Evolutionary conservation across 2,888 invertebrate genomes (phyloP).

Genomic region (Metellina segmentata): DNA sequence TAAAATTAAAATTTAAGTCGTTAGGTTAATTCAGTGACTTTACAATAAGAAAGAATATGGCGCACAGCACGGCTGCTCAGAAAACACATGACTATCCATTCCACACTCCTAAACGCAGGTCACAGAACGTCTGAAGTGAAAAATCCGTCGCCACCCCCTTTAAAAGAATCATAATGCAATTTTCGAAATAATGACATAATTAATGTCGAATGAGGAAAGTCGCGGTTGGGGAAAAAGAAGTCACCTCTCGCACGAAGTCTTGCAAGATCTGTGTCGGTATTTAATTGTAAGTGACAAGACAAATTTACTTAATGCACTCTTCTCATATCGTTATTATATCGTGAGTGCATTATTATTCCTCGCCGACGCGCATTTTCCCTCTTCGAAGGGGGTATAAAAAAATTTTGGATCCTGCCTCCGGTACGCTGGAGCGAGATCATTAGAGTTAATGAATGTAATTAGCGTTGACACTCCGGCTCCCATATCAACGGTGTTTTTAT

Average conservation of each 20-base stretch:
- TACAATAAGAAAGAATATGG: too few species aligned
- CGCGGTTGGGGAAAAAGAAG: background rate
- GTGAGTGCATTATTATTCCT: constrained; percentile 29
- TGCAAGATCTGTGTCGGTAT: constrained; percentile 17
- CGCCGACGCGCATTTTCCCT: constrained; percentile 2
- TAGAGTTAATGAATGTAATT: constrained; percentile 73
- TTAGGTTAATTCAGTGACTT: too few species aligned
- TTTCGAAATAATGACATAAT: constrained; percentile 40
- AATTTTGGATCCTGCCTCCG: constrained; percentile 8
- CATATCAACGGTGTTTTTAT: constrained; percentile 39
- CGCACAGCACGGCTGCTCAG: too few species aligned
- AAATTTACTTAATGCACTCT: constrained; percentile 41
- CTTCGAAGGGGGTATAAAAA: background rate
- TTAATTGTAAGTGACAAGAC: constrained; percentile 59
- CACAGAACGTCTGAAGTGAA: background rate
- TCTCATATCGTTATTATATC: constrained; percentile 32
- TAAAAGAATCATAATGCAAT: constrained; percentile 38
- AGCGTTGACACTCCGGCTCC: constrained; percentile 48
- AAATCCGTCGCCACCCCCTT: constrained; percentile 4
- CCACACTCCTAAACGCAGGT: too few species aligned
- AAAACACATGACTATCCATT: too few species aligned
- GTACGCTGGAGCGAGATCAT: constrained; percentile 53
- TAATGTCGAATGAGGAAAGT: constrained; percentile 9
- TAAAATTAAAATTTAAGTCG: too few species aligned
- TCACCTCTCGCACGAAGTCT: constrained; percentile 3